phyloP scores from a whole-genome alignment of 2,113 vertebrate genomes.

The Talpa occidentalis region DNA sequence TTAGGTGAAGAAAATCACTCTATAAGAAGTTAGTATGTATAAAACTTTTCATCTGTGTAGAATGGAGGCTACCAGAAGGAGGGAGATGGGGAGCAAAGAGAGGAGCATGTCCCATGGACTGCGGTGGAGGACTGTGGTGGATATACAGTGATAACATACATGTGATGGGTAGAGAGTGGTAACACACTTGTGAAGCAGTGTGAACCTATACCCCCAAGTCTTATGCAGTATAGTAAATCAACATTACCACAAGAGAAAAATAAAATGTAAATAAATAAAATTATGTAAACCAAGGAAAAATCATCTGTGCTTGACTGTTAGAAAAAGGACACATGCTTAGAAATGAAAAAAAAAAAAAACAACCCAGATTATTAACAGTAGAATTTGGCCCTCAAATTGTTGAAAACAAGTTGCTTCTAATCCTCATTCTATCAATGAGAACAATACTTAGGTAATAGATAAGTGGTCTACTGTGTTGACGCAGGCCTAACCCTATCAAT shows the following conservation, averaged over 20 bases:
- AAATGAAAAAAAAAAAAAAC: not conserved
- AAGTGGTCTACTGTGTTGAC: not conserved
- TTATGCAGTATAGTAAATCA: no score
- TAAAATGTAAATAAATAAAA: no score
- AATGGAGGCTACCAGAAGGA: no score
- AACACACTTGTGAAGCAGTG: no score
- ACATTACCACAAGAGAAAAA: no score
- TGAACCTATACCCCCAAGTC: no score
- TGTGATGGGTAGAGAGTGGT: no score
- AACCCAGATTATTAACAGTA: not conserved
- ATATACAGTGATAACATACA: no score
- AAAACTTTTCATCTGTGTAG: not conserved
- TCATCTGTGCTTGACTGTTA: not conserved
- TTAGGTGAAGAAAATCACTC: not conserved
- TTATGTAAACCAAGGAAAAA: no score
- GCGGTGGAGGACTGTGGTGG: no score
- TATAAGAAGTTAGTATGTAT: not conserved
- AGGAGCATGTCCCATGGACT: no score
- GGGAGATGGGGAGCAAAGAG: no score
- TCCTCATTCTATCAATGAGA: not conserved
- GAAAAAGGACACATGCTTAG: not conserved
- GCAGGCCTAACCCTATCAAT: not conserved
- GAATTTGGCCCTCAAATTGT: not conserved
- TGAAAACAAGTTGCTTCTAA: not conserved
- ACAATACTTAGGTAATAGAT: not conserved